A percentile compares a stretch with the other conserved stretches of the same genome.
Evolutionary conservation across 2,888 invertebrate species (phyloP).

Genomic region (Dynastes maya): DNA sequence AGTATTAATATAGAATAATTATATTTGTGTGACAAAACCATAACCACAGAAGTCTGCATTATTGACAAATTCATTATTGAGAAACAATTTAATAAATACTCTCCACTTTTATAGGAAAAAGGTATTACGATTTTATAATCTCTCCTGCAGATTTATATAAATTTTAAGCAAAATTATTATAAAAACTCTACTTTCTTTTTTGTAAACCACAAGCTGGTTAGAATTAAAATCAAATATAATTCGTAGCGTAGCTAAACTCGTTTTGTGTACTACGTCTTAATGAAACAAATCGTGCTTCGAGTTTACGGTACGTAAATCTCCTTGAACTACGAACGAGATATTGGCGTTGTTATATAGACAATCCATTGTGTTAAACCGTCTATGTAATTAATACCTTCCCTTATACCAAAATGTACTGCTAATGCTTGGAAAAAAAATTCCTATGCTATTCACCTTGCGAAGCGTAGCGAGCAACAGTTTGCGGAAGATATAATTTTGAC

Average conservation of each 20-base stretch:
- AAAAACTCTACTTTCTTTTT: no score
- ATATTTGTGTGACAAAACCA: no score
- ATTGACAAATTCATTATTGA: no score
- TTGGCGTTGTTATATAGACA: constrained; percentile 37
- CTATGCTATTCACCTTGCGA: background rate
- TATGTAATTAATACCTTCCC: constrained; percentile 37
- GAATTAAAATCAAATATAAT: no score
- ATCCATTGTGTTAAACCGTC: constrained; percentile 22
- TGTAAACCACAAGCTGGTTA: no score
- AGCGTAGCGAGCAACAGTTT: background rate
- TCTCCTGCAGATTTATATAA: no score
- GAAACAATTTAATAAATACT: no score
- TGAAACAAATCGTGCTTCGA: constrained; percentile 25
- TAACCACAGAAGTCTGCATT: no score
- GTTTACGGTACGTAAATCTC: constrained; percentile 24
- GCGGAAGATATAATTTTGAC: background rate
- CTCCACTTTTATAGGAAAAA: no score
- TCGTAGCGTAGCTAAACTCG: background rate
- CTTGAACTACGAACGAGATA: constrained; percentile 21
- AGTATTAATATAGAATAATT: no score
- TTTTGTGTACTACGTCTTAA: background rate
- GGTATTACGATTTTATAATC: no score
- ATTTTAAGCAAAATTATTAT: no score
- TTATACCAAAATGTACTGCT: constrained; percentile 15
- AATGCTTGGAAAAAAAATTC: background rate